phyloP scores from a whole-genome alignment of 2,888 invertebrate genomes.

The Podabrus alpinus region DNA sequence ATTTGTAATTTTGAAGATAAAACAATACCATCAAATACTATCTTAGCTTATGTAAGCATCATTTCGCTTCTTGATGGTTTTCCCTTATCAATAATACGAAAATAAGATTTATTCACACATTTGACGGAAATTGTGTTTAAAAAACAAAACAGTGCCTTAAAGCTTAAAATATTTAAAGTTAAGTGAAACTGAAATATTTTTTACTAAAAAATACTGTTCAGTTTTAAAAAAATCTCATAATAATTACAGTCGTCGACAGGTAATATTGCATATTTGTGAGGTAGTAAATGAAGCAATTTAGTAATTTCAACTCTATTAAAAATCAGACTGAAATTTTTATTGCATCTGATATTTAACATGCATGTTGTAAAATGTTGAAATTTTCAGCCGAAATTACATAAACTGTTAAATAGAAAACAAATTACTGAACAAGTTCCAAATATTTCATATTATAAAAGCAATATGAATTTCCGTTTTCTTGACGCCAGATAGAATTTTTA shows the following conservation, averaged over 20 bases:
- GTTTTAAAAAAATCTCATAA: not conserved
- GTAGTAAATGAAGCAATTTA: not conserved
- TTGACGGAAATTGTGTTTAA: not conserved
- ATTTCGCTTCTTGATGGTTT: not conserved
- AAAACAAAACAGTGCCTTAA: not conserved
- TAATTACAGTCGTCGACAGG: not conserved
- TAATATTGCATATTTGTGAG: not conserved
- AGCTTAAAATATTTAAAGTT: not conserved
- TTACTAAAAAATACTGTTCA: not conserved
- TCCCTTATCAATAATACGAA: not conserved
- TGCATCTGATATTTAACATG: not conserved
- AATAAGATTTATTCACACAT: not conserved
- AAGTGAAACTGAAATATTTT: not conserved
- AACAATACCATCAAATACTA: not conserved
- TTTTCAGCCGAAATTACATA: not conserved
- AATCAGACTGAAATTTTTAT: not conserved
- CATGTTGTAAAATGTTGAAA: not conserved
- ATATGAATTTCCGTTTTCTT: not conserved
- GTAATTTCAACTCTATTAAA: not conserved
- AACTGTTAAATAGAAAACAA: not conserved
- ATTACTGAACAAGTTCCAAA: too few relatives aligned
- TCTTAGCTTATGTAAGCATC: not conserved
- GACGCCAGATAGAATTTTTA: not conserved
- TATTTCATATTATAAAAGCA: not conserved
- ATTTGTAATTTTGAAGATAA: not conserved